Evolutionary conservation across 2,797 vertebrate species (phyloP).

Genomic region (Urophycis tenuis): DNA sequence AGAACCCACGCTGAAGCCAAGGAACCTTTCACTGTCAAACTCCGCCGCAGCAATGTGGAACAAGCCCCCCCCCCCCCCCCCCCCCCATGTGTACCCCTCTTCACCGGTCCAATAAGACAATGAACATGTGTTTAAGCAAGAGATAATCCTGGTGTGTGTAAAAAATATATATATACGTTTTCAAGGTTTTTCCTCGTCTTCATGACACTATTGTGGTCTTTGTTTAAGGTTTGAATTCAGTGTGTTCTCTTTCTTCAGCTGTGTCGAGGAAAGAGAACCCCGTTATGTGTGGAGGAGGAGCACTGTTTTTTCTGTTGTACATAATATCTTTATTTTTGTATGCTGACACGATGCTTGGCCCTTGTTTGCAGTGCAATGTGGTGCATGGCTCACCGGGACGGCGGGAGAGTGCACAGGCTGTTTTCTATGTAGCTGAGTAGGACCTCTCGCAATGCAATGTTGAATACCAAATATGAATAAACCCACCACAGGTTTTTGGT

Average conservation of each 20-base stretch:
- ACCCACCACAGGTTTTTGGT: slow-evolving; percentile 53
- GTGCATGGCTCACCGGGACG: slow-evolving; percentile 56
- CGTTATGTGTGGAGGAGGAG: slow-evolving; percentile 32
- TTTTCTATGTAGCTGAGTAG: slow-evolving; percentile 54
- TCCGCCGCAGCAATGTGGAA: background rate
- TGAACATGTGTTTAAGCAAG: background rate
- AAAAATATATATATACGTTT: background rate
- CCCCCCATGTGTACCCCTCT: background rate
- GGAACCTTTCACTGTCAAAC: background rate
- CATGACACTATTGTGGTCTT: background rate
- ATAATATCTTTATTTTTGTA: slow-evolving; percentile 79
- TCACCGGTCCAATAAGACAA: background rate
- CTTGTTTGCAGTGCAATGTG: slow-evolving; percentile 55
- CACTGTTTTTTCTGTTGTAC: slow-evolving; percentile 59
- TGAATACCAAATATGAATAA: slow-evolving; percentile 65
- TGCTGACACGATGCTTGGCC: slow-evolving; percentile 46
- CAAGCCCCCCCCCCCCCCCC: no score
- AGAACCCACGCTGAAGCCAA: background rate
- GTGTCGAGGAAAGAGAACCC: slow-evolving; percentile 37
- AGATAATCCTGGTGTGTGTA: background rate
- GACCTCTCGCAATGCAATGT: slow-evolving; percentile 43
- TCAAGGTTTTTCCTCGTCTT: background rate
- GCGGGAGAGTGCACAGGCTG: slow-evolving; percentile 40
- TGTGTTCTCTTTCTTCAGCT: slow-evolving; percentile 30
- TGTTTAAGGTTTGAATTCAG: slow-evolving; percentile 14